phyloP scores from a whole-genome alignment of 2,113 vertebrate species.

The Orientallactaga bullata region DNA sequence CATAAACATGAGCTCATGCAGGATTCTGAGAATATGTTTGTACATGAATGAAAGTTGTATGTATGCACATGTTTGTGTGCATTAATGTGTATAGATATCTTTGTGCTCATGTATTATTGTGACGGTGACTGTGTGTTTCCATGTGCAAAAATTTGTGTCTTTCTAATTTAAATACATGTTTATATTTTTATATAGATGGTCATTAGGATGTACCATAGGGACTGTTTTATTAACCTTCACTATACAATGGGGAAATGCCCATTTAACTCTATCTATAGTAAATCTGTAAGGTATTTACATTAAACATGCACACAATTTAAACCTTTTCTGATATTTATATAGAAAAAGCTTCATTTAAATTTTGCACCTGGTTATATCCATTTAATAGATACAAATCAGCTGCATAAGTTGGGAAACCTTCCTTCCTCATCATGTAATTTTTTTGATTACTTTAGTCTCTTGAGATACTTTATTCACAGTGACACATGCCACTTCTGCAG shows the following conservation, averaged over 20 bases:
- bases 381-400: constrained; percentile 67
- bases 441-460: constrained; percentile 68
- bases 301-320: constrained; percentile 19
- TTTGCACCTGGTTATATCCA: constrained; percentile 59
- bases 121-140: not conserved
- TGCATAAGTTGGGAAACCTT: constrained; percentile 57
- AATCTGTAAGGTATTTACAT: constrained; percentile 27
- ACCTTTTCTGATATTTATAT: constrained; percentile 43
- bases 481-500: constrained; percentile 39
- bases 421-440: constrained; percentile 33
- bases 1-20: not conserved
- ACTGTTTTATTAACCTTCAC: constrained; percentile 29
- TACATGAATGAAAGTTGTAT: not conserved
- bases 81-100: not conserved
- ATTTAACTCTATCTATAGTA: constrained; percentile 19
- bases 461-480: constrained; percentile 53
- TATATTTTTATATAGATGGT: constrained; percentile 18
- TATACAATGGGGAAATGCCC: constrained; percentile 24
- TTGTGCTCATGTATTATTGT: not conserved
- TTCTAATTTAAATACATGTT: constrained; percentile 41
- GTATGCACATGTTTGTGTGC: not conserved
- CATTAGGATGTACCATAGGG: not conserved
- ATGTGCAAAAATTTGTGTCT: not conserved
- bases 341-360: constrained; percentile 41
- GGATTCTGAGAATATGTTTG: not conserved